Percentiles rank a stretch among this genome's conserved stretches.
phyloP scores from a whole-genome alignment of 2,888 invertebrate species.

The Sphaerophoria rueppellii region DNA sequence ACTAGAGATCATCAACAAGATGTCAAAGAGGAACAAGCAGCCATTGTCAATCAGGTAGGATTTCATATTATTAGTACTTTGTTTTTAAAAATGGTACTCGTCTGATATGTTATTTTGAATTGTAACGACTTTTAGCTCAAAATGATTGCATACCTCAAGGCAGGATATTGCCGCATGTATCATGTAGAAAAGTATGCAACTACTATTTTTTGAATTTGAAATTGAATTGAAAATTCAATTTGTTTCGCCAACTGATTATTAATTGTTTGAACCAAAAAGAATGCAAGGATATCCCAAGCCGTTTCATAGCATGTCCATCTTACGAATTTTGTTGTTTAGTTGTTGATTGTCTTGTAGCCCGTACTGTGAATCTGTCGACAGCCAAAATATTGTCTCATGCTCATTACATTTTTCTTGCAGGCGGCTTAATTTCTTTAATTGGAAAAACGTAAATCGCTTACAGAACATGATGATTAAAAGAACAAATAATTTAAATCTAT shows the following conservation, averaged over 20 bases:
- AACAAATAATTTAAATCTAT: constrained; percentile 8
- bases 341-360: neutral
- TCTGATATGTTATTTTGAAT: neutral
- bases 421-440: constrained; percentile 11
- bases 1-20: constrained; percentile 82
- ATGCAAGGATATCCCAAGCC: neutral
- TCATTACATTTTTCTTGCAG: constrained; percentile 26
- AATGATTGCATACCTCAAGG: constrained; percentile 1
- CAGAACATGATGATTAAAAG: neutral
- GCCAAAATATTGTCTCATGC: neutral
- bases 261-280: neutral
- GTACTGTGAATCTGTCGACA: neutral
- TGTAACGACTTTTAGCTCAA: neutral
- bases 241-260: no score
- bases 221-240: no score
- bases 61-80: neutral
- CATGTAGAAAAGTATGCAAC: no score
- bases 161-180: neutral
- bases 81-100: neutral
- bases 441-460: neutral
- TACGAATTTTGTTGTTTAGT: neutral
- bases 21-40: constrained; percentile 81
- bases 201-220: no score
- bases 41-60: constrained; percentile 82
- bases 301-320: constrained; percentile 1